A percentile compares a stretch with the other conserved stretches of the same genome.
These are phyloP conservation scores for Diprion similis DNA, from an alignment of 1,140 invertebrate genomes.

Conservation along the genomic window DNA sequence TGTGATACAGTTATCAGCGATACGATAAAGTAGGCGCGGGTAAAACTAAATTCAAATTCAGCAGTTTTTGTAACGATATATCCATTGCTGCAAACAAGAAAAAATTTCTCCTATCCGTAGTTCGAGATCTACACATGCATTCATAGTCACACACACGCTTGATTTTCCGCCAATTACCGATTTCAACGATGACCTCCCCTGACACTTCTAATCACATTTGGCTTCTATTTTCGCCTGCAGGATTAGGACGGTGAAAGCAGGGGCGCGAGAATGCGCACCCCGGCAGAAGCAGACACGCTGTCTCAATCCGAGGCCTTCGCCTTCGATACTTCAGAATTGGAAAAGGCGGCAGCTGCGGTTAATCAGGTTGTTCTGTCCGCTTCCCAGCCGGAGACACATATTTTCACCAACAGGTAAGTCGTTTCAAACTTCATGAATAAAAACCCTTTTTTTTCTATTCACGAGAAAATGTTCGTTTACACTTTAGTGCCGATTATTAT, in stretches of 20 bases:
- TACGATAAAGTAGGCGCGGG: background rate
- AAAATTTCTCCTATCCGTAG: background rate
- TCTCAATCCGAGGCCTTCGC: constrained; percentile 44
- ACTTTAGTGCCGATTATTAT: no score
- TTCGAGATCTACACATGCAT: background rate
- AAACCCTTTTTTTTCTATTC: no score
- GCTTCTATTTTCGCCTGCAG: background rate
- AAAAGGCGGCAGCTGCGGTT: constrained; percentile 35
- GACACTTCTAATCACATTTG: background rate
- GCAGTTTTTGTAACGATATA: background rate
- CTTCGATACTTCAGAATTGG: constrained; percentile 32
- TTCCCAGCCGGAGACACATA: constrained; percentile 48
- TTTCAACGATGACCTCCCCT: background rate
- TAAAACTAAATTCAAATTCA: background rate
- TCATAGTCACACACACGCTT: background rate
- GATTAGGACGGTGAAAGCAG: constrained; percentile 1
- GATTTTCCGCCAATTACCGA: background rate
- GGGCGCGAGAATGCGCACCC: constrained; percentile 44
- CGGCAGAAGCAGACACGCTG: constrained; percentile 45
- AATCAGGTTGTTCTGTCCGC: constrained; percentile 45
- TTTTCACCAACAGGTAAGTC: constrained; percentile 53
- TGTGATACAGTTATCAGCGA: background rate
- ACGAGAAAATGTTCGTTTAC: no score
- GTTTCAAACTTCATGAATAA: background rate
- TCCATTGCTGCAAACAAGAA: background rate